Conservation (phyloP, 92 coral and sea anemone species). For the Phenganax marumi region DNA sequence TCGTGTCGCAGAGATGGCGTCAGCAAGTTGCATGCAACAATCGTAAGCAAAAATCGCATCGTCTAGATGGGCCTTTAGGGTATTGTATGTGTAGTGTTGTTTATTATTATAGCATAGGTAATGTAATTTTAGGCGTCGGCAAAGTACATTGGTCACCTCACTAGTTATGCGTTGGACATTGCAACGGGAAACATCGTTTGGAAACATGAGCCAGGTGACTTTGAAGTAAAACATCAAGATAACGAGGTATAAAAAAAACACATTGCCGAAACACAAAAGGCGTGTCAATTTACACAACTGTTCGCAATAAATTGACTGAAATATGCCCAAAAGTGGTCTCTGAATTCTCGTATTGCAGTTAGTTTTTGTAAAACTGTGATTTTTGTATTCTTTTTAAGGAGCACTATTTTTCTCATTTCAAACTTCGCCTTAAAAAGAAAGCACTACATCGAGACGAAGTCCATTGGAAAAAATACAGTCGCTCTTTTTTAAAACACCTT, state of each 20-base stretch:
- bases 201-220: conserved; percentile 95
- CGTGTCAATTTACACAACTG: no score
- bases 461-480: conserved; percentile 77
- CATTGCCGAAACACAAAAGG: no score
- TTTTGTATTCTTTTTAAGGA: conserved; percentile 37
- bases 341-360: no score
- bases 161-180: conserved; percentile 73
- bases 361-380: no score
- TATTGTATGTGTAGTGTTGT: no score
- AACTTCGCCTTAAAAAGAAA: conserved; percentile 77
- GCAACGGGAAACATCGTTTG: conserved; percentile 67
- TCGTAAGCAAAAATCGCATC: no score
- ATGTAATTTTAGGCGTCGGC: conserved; percentile 9
- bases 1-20: no score
- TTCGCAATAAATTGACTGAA: no score
- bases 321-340: no score
- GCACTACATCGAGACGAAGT: conserved; percentile 80
- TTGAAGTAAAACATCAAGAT: conserved; percentile 60
- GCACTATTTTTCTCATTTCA: conserved; percentile 72
- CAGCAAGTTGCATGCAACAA: no score
- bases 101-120: neutral
- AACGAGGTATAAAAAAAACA: conserved; percentile 59
- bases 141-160: conserved; percentile 67
- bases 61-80: no score
- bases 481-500: conserved; percentile 62